Evolutionary conservation across 2,888 invertebrate genomes (phyloP), one percentile per base, ranked within the genome.

Genomic region (Drosophila subquinaria): DNA sequence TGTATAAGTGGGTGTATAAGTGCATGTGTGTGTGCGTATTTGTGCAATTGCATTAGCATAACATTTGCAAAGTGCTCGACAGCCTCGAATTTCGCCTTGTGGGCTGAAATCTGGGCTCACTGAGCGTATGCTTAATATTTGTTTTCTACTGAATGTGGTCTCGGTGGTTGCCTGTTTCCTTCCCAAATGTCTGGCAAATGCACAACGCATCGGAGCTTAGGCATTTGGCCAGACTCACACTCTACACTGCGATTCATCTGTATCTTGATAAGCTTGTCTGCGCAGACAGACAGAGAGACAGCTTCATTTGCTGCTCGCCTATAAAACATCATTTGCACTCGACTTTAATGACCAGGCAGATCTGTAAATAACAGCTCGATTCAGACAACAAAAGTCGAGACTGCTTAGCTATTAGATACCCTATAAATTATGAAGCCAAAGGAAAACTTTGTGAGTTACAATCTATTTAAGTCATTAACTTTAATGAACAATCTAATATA

Each of bases 51-150:
- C 53, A 76, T 77, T 71, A 66, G 76, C 66, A 79, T 63, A 76
- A 76, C 66, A 76, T 76, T 63, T 79, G 40, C 52, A 40, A 69
- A 79, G 64, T 75, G 52, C 64, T 79, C 8, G 10, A 30, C 64
- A 47, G 23, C 70, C 76, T 45, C 43, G 40, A 76, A 70, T 51
- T 67, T 75, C 43, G 61, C 50, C 76, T 63, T 73, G 53, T 11
- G 78, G 43, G 47, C 43, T 23, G 30, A 15, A 9, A 13, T n/a
- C 11, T 42, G 43, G 56, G 59, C 38, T 38, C 8, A 1, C 30
- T 2, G 59, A 52, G 53, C 80, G 77, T 77, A 80, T 80, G 63
- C 77, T 66, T 77, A 61, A 80, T 77, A 76, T 80, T 67, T 76
- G 65, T 48, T 55, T 30, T 48, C 57, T 36, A 20, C 13, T 17